Percentiles rank a stretch among this genome's conserved stretches.
Conservation (phyloP, 2,888 invertebrate genomes). For the Eurytoma californica region DNA sequence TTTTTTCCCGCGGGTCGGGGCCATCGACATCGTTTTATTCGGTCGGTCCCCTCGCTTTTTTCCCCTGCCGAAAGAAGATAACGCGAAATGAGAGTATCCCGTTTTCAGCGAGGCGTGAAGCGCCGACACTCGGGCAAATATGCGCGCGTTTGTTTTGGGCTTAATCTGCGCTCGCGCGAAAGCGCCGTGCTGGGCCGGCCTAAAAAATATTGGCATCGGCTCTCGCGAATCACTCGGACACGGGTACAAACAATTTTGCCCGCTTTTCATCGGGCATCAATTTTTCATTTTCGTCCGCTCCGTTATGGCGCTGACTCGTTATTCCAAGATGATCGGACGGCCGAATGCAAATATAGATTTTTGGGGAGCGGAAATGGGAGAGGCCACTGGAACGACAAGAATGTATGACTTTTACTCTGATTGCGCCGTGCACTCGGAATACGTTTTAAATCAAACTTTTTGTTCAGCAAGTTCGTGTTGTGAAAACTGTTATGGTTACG, state of each 20-base stretch:
- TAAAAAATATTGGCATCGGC: constrained; percentile 5
- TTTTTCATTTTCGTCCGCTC: not conserved
- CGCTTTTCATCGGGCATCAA: not conserved
- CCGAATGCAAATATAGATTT: too few relatives aligned
- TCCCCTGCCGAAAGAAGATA: constrained; percentile 9
- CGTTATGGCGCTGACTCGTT: too few relatives aligned
- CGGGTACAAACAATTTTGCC: too few relatives aligned
- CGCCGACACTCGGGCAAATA: not conserved
- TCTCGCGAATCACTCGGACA: not conserved
- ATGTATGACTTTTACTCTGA: too few relatives aligned
- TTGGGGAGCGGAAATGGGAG: too few relatives aligned
- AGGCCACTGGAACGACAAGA: too few relatives aligned
- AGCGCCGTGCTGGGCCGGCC: not conserved
- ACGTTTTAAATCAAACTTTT: too few relatives aligned
- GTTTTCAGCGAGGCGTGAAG: constrained; percentile 43
- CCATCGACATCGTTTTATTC: constrained; percentile 7
- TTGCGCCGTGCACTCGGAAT: too few relatives aligned
- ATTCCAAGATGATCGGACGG: too few relatives aligned
- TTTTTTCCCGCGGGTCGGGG: not conserved
- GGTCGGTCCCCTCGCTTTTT: not conserved
- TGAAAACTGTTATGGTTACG: too few relatives aligned
- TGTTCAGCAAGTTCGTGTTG: too few relatives aligned
- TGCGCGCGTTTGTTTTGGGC: constrained; percentile 7
- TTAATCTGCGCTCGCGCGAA: not conserved
- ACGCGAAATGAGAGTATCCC: constrained; percentile 41